phyloP scores from a whole-genome alignment of 2,113 vertebrate genomes.

The Todiramphus saurophagus region DNA sequence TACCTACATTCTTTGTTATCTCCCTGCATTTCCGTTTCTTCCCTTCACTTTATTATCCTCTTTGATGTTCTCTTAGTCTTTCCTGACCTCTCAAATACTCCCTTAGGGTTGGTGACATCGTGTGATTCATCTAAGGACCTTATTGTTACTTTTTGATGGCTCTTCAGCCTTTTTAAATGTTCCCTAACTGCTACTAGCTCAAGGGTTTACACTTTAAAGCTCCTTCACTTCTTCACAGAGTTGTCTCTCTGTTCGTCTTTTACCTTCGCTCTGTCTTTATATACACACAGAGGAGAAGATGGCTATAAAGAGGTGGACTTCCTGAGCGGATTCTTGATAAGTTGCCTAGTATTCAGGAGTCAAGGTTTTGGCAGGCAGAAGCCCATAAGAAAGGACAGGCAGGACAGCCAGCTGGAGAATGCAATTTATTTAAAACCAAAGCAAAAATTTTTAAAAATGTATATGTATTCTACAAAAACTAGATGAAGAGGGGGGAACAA shows the following conservation, averaged over 20 bases:
- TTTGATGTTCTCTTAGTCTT: conserved; percentile 12
- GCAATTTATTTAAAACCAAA: background rate
- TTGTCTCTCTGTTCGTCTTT: background rate
- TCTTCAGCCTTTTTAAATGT: background rate
- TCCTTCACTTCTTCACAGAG: background rate
- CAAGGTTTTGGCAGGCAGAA: background rate
- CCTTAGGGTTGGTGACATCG: background rate
- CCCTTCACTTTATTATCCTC: background rate
- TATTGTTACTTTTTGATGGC: background rate
- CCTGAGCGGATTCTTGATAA: background rate
- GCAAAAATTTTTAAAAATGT: background rate
- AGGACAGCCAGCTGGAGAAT: background rate
- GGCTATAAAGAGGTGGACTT: background rate
- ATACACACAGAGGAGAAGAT: background rate
- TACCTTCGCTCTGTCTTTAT: background rate
- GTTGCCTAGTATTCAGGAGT: background rate
- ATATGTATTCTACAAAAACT: background rate
- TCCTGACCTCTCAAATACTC: background rate
- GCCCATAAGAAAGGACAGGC: background rate
- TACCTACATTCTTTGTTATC: background rate
- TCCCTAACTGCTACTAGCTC: background rate
- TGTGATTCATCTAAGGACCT: background rate
- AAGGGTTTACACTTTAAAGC: background rate
- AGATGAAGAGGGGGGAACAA: background rate
- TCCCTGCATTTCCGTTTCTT: background rate